Evolutionary conservation across 2,113 vertebrate species (phyloP).

Genomic region (Charina bottae): DNA sequence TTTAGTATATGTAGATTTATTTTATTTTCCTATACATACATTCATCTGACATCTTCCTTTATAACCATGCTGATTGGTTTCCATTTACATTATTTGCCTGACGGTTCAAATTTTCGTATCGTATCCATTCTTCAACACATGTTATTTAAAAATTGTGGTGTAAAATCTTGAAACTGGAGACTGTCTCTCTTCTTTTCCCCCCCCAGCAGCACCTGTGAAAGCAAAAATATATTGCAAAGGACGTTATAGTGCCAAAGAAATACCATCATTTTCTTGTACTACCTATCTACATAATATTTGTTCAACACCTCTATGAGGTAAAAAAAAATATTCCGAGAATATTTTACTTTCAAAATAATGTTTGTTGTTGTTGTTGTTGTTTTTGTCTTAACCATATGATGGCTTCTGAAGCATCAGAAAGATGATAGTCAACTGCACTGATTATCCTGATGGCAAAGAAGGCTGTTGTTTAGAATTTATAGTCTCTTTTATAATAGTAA

Average conservation of each 20-base stretch:
- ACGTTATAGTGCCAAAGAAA: constrained; percentile 64
- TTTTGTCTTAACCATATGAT: constrained; percentile 55
- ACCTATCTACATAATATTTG: constrained; percentile 56
- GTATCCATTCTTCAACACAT: constrained; percentile 43
- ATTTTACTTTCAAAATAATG: constrained; percentile 32
- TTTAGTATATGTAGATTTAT: constrained; percentile 19
- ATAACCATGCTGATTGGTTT: constrained; percentile 6
- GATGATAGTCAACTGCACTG: constrained; percentile 38
- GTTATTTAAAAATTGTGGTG: constrained; percentile 29
- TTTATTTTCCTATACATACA: constrained; percentile 38
- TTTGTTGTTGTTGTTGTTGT: constrained; percentile 31
- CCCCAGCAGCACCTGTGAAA: constrained; percentile 58
- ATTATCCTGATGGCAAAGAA: constrained; percentile 42
- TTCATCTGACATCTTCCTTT: constrained; percentile 44
- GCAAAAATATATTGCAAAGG: constrained; percentile 64
- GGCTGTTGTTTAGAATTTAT: constrained; percentile 18
- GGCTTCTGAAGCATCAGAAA: constrained; percentile 39
- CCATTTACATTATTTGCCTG: constrained; percentile 30
- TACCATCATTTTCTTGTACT: constrained; percentile 58
- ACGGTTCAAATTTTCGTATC: constrained; percentile 16
- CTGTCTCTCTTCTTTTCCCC: constrained; percentile 48
- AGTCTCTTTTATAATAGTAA: background rate
- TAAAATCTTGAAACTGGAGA: constrained; percentile 53
- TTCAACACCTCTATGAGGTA: constrained; percentile 57
- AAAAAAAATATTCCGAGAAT: constrained; percentile 54